A percentile compares a stretch with the other conserved stretches of the same genome.
phyloP scores from a whole-genome alignment of 2,888 invertebrate species.

The Zhuqinia jingwanae region DNA sequence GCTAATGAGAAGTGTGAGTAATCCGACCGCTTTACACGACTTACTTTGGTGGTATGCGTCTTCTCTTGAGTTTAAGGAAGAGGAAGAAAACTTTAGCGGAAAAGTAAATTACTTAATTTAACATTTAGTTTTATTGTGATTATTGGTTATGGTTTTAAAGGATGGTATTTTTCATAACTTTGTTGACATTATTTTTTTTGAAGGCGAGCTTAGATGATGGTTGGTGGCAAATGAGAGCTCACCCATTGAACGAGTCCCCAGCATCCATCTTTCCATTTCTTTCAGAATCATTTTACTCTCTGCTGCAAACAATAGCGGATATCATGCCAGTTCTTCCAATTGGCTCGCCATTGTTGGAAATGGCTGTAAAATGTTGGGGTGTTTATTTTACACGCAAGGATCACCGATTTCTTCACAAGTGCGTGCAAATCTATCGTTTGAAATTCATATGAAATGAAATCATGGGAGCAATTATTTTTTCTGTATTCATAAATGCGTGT shows the following conservation, averaged over 20 bases:
- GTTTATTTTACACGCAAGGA: conserved; percentile 93
- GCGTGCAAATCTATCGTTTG: conserved; percentile 44
- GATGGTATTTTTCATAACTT: neutral
- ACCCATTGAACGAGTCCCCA: conserved; percentile 78
- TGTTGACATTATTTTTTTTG: neutral
- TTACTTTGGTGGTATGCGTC: conserved; percentile 98
- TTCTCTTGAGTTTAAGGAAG: conserved; percentile 83
- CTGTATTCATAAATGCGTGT: conserved; percentile 81
- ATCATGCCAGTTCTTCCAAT: conserved; percentile 93
- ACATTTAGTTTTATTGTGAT: neutral
- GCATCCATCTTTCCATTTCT: conserved; percentile 81
- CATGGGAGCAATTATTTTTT: neutral
- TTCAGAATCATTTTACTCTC: conserved; percentile 89
- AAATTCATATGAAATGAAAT: no score
- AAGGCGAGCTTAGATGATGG: conserved; percentile 78
- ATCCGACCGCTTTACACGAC: conserved; percentile 95
- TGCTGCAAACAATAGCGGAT: conserved; percentile 95
- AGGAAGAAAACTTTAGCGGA: conserved; percentile 67
- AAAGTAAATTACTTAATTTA: conserved; percentile 59
- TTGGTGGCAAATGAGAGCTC: conserved; percentile 79
- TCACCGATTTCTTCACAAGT: conserved; percentile 92
- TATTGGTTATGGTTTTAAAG: neutral
- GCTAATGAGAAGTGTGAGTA: conserved; percentile 94
- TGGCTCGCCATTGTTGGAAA: conserved; percentile 93
- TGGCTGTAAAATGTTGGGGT: conserved; percentile 97